These are phyloP conservation scores for Cylindroiulus punctatus DNA, from an alignment of 2,888 invertebrate species.

Conservation along the genomic window DNA sequence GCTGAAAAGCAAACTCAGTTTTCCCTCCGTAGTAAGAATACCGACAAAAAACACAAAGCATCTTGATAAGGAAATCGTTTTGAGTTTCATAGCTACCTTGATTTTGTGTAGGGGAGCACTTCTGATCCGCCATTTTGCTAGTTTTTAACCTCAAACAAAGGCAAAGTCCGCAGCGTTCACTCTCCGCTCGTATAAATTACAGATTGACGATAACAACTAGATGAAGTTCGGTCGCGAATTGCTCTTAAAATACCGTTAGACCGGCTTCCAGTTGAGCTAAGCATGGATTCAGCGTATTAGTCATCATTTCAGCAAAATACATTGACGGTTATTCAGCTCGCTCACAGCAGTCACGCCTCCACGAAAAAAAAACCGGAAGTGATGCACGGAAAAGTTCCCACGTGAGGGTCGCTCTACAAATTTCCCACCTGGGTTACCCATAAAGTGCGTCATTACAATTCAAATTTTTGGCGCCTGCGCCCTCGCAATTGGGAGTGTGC, in stretches of 20 bases:
- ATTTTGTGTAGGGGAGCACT: constrained; percentile 43
- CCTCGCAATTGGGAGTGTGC: too few species aligned
- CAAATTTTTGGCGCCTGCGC: neutral
- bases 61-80: constrained; percentile 5
- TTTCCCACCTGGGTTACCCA: neutral
- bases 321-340: constrained; percentile 38
- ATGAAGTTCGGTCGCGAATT: neutral
- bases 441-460: neutral
- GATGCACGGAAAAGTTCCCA: constrained; percentile 40
- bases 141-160: constrained; percentile 39
- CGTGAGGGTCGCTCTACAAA: neutral
- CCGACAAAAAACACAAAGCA: neutral
- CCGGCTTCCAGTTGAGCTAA: constrained; percentile 45
- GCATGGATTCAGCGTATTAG: constrained; percentile 43
- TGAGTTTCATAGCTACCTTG: constrained; percentile 2
- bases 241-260: constrained; percentile 30
- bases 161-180: constrained; percentile 17
- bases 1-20: neutral
- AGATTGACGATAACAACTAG: neutral
- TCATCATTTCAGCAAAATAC: constrained; percentile 45
- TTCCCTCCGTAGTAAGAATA: neutral
- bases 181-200: constrained; percentile 25
- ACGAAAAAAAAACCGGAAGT: constrained; percentile 37
- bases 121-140: constrained; percentile 45
- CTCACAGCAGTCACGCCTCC: constrained; percentile 10